Evolutionary conservation across 1,140 invertebrate species (phyloP), one percentile per base, ranked within the genome.

Genomic region (Mycetomoellerius zeteki): DNA sequence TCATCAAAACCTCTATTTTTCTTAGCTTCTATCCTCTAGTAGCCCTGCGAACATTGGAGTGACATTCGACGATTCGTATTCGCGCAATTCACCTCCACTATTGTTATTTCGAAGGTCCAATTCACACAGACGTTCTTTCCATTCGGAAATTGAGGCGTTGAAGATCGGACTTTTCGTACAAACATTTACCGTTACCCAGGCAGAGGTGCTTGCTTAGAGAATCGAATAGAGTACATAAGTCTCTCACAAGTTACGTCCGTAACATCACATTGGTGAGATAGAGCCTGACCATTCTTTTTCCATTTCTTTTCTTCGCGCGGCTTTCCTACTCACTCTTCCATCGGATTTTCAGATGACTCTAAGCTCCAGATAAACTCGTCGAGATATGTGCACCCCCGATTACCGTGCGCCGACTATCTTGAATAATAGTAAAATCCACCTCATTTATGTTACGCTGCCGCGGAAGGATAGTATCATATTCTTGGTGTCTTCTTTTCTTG

Each of bases 311-410:
- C 27, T 27, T 16, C 27, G 71, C 54, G 62, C 3, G 1, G 21
- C 3, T 67, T 14, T 24, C 6, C 21, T 52, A 3, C 33, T 67
- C 12, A 37, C 58, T 77, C 10, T 43, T 33, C 24, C 19, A 19
- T 65, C 24, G 54, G 33, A 37, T 75, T 76, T 81, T 76, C 27
- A 24, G 33, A 69, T 27, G 33, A 21, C 30, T 30, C 62, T 52
- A 64, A 71, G 62, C 58, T 72, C n/a, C 67, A 65, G 33, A 86
- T 88, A 82, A 86, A 86, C 67, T 52, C 47, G 21, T 21, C 6
- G 19, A 80, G 71, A 86, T 86, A 81, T 19, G 37, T 16, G 56
- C 62, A 50, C 76, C 47, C 47, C 8, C 7, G 87, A 86, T 89
- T 88, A 77, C 76, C 73, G 37, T 37, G 54, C 52, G 52, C 52